Conservation (phyloP, 2,888 invertebrate genomes). For the Ariolimax columbianus region DNA sequence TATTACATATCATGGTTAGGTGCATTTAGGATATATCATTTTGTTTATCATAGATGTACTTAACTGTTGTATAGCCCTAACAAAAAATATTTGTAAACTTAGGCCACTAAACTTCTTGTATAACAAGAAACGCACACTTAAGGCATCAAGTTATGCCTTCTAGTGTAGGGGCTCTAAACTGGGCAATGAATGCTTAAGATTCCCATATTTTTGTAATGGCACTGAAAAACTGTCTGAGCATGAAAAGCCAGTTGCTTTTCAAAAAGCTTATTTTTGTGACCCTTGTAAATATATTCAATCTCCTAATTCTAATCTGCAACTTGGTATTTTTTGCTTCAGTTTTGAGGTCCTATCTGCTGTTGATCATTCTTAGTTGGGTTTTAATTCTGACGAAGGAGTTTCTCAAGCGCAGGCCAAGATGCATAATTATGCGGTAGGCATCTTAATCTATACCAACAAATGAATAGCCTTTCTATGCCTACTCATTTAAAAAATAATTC, state of each 20-base stretch:
- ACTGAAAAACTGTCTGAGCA: background rate
- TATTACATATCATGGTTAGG: background rate
- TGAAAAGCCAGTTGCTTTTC: conserved; percentile 17
- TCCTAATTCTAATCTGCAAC: conserved; percentile 37
- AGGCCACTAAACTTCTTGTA: background rate
- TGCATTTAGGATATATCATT: background rate
- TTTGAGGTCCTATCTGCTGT: conserved; percentile 51
- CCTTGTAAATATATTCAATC: conserved; percentile 26
- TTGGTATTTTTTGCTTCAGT: conserved; percentile 53
- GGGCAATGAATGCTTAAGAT: conserved; percentile 20
- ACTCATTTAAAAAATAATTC: background rate
- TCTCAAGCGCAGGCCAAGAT: conserved; percentile 50
- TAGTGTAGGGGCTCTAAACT: conserved; percentile 33
- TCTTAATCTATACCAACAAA: conserved; percentile 14
- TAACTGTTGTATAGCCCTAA: no score
- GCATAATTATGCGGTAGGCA: conserved; percentile 54
- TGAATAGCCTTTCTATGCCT: conserved; percentile 6
- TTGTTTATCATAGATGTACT: background rate
- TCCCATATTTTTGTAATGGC: background rate
- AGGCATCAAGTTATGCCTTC: background rate
- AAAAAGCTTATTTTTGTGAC: background rate
- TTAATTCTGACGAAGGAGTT: conserved; percentile 45
- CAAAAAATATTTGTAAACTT: background rate
- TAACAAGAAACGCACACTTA: background rate
- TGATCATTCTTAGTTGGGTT: conserved; percentile 48